phyloP scores from a whole-genome alignment of 2,888 invertebrate species.

The Cancer borealis region DNA sequence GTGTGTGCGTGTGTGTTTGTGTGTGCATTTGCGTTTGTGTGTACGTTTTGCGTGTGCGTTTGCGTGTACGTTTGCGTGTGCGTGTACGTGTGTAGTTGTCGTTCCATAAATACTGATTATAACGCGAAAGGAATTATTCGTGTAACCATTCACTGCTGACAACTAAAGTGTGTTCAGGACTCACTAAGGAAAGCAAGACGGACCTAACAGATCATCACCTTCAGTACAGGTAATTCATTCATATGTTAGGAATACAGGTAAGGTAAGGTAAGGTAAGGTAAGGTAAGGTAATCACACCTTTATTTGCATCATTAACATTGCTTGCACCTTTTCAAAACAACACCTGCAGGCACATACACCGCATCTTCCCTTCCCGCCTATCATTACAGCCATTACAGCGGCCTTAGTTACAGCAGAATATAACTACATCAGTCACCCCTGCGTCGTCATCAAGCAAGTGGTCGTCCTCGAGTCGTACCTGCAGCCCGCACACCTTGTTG shows the following conservation, averaged over 20 bases:
- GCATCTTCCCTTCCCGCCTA: neutral
- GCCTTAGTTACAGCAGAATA: slow-evolving; percentile 57
- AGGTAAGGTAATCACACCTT: neutral
- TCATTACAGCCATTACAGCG: neutral
- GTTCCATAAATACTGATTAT: too few relatives aligned
- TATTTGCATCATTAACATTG: neutral
- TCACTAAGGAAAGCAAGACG: too few relatives aligned
- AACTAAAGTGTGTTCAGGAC: too few relatives aligned
- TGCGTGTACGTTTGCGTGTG: neutral
- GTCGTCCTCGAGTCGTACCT: slow-evolving; percentile 48
- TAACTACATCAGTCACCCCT: slow-evolving; percentile 50
- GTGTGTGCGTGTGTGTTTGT: neutral
- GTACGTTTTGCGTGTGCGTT: neutral
- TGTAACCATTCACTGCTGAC: too few relatives aligned
- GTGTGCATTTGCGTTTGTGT: neutral
- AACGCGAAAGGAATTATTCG: too few relatives aligned
- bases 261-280: neutral
- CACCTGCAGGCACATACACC: neutral
- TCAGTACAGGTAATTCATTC: too few relatives aligned
- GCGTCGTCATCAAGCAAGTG: slow-evolving; percentile 58
- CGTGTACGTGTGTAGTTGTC: neutral
- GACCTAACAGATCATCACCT: too few relatives aligned
- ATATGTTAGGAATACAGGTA: neutral
- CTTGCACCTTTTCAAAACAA: neutral
- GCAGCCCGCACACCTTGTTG: slow-evolving; percentile 45